A percentile compares a stretch with the other conserved stretches of the same genome.
These are phyloP conservation scores for Scyliorhinus canicula DNA, from an alignment of 2,797 vertebrate species.

Conservation along the genomic window DNA sequence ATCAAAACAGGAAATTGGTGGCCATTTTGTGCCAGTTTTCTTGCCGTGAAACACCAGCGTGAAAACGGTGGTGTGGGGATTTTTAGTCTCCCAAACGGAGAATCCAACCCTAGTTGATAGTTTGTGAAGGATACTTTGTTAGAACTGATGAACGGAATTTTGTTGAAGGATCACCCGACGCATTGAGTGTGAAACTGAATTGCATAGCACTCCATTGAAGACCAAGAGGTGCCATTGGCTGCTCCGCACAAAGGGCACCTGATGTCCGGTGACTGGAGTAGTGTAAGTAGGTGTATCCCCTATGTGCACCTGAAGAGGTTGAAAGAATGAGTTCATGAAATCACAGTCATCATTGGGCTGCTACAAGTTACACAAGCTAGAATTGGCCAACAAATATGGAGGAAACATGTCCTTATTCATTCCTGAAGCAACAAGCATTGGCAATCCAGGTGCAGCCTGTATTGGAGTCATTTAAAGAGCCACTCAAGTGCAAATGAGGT, in stretches of 20 bases:
- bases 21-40: too few species aligned
- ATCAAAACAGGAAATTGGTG: too few species aligned
- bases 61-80: too few species aligned
- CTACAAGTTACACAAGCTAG: not conserved
- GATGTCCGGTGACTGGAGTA: not conserved
- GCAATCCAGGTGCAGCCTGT: not conserved
- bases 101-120: not conserved
- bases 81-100: too few species aligned
- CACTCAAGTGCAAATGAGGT: not conserved
- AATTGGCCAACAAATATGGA: not conserved
- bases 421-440: not conserved
- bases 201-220: too few species aligned
- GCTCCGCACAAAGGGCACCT: too few species aligned
- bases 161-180: constrained; percentile 45
- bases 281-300: not conserved
- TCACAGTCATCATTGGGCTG: not conserved
- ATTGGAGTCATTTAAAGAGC: not conserved
- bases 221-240: too few species aligned
- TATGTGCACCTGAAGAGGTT: not conserved
- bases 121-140: not conserved
- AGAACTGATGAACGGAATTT: constrained; percentile 8
- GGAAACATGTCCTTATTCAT: not conserved
- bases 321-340: not conserved
- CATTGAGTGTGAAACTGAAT: constrained; percentile 39
- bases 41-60: too few species aligned